Evolutionary conservation across 2,888 invertebrate genomes (phyloP), one percentile per base, ranked within the genome.

Genomic region (Mermis nigrescens): DNA sequence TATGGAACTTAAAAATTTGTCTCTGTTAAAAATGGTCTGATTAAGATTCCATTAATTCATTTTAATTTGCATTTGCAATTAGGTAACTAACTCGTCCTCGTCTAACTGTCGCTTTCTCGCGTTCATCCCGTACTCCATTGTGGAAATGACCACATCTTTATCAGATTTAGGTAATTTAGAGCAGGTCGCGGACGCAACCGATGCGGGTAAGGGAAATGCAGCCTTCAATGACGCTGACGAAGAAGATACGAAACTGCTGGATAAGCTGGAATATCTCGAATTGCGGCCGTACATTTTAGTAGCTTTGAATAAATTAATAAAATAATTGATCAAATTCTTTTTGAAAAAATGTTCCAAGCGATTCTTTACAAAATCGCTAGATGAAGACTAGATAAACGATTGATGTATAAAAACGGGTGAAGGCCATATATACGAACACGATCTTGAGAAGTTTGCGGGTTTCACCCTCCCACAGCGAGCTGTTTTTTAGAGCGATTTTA

Each of bases 41-140:
- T 38, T 38, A 38, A 38, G 38, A 38, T 38, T 38, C 38, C 38
- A 19, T n/a, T n/a, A n/a, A n/a, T n/a, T n/a, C n/a, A n/a, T n/a
- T n/a, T n/a, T n/a, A n/a, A n/a, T n/a, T n/a, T n/a, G n/a, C n/a
- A n/a, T n/a, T 38, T 38, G 19, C 38, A 38, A 38, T 38, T 12
- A 38, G 19, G 19, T 38, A 12, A 7, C 29, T 27, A 29, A 57
- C 26, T 58, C 58, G 38, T 58, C 58, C 4, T 58, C 58, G n/a
- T 58, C 58, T 31, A 46, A 3, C 29, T 46, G 45, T 22, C 58
- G 53, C 29, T 58, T 58, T 2, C 58, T 12, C 2, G 58, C 58
- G 26, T 58, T 58, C 58, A 58, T 58, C 2, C 58, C 58, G 38
- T 58, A 58, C 31, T 58, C 31, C 58, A 58, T 58, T n/a, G 54